These are phyloP conservation scores for Tetragonula carbonaria DNA, from an alignment of 2,888 invertebrate genomes.

Conservation along the genomic window DNA sequence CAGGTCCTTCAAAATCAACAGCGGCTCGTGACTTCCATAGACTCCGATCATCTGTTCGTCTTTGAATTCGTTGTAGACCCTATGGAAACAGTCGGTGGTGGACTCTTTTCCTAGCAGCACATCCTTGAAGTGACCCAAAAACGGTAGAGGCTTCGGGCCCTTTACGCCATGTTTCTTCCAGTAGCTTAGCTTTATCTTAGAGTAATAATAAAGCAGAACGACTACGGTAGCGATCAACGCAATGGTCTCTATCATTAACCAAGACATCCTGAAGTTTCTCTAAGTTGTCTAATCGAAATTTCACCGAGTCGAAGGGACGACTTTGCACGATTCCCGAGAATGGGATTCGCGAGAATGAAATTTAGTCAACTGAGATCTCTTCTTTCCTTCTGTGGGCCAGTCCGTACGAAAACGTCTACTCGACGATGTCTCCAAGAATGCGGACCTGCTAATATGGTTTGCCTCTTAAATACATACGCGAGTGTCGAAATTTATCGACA, in stretches of 20 bases:
- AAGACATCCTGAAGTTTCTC: not conserved
- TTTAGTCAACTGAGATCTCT: not conserved
- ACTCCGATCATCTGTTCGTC: conserved; percentile 66
- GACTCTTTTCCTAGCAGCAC: conserved; percentile 74
- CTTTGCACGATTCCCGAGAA: too few species aligned
- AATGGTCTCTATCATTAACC: conserved; percentile 22
- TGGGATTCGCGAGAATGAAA: not conserved
- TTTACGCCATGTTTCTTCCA: conserved; percentile 83
- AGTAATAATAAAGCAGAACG: conserved; percentile 75
- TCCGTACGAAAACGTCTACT: not conserved
- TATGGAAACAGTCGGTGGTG: conserved; percentile 76
- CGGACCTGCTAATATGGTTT: not conserved
- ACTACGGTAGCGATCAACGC: not conserved
- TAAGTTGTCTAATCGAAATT: not conserved
- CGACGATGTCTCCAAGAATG: not conserved
- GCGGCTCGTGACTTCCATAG: conserved; percentile 69
- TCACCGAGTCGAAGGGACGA: too few species aligned
- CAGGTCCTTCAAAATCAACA: conserved; percentile 81
- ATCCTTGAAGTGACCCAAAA: conserved; percentile 83
- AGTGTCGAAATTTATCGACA: not conserved
- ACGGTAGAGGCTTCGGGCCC: conserved; percentile 80
- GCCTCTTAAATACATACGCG: not conserved
- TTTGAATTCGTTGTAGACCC: conserved; percentile 64
- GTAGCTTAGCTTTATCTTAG: conserved; percentile 80
- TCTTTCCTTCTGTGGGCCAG: too few species aligned